Evolutionary conservation across 2,797 vertebrate genomes (phyloP).

Genomic region (Calcarius lapponicus): DNA sequence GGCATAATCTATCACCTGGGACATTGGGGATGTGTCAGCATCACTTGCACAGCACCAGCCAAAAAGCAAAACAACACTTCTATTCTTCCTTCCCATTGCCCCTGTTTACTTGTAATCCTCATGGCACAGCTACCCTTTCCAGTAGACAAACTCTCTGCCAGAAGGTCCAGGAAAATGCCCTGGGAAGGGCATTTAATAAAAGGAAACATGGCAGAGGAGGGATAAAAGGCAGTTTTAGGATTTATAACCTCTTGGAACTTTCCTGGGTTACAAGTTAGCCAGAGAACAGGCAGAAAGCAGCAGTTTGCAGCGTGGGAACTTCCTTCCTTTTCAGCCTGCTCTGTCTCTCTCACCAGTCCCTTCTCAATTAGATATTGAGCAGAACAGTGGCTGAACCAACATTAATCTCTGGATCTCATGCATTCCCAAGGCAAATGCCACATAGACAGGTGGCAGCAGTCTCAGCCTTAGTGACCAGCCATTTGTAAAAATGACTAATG

Average conservation of each 20-base stretch:
- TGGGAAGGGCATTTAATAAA: not conserved
- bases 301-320: slow-evolving; percentile 9
- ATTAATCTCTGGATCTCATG: not conserved
- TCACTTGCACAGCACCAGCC: not conserved
- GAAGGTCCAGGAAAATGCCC: not conserved
- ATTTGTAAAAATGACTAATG: slow-evolving; percentile 33
- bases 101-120: not conserved
- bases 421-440: slow-evolving; percentile 14
- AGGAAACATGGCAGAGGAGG: not conserved
- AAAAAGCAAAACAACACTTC: not conserved
- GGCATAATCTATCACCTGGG: slow-evolving; percentile 95
- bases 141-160: not conserved
- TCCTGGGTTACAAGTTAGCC: not conserved
- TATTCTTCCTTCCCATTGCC: not conserved
- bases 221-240: slow-evolving; percentile 18
- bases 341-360: not conserved
- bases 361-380: not conserved
- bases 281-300: not conserved
- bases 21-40: not conserved
- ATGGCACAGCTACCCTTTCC: not conserved
- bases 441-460: not conserved
- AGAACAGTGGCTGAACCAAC: not conserved
- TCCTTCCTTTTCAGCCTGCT: not conserved
- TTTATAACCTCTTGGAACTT: slow-evolving; percentile 12
- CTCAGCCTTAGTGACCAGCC: not conserved